These are phyloP conservation scores for Meloidogyne floridensis DNA, from an alignment of 1,140 invertebrate genomes.

Conservation along the genomic window DNA sequence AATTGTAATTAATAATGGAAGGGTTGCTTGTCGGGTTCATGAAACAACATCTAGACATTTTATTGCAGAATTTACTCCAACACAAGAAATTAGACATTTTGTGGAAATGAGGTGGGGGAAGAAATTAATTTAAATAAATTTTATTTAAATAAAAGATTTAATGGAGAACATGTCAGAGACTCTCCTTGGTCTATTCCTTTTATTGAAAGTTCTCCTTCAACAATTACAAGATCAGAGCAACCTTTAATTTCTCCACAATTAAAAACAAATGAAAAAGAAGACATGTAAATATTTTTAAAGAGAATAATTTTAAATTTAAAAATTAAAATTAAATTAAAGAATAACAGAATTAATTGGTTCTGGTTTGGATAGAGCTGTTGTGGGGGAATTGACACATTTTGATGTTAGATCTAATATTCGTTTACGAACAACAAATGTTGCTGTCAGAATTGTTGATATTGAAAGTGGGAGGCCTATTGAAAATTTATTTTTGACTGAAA, in stretches of 20 bases:
- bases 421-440: constrained; percentile 50
- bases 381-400: constrained; percentile 80
- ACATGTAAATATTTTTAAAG: constrained; percentile 12
- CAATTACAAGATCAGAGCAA: background rate
- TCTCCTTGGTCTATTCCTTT: constrained; percentile 66
- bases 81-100: constrained; percentile 79
- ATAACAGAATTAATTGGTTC: constrained; percentile 76
- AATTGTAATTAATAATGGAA: constrained; percentile 89
- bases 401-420: constrained; percentile 72
- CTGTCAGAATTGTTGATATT: constrained; percentile 35
- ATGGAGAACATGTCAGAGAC: constrained; percentile 88
- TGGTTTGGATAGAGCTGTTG: constrained; percentile 82
- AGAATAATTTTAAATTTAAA: constrained; percentile 20
- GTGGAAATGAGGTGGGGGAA: constrained; percentile 81
- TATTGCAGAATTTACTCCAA: constrained; percentile 86
- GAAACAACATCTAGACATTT: constrained; percentile 78
- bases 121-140: background rate
- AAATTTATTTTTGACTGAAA: constrained; percentile 24
- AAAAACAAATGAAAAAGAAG: constrained; percentile 12
- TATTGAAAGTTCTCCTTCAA: constrained; percentile 13
- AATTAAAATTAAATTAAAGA: constrained; percentile 26
- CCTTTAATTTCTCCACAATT: background rate
- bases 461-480: constrained; percentile 27
- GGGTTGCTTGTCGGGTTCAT: constrained; percentile 88
- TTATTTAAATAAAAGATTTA: constrained; percentile 70